phyloP scores from a whole-genome alignment of 1,140 invertebrate species.

The Venturia canescens region DNA sequence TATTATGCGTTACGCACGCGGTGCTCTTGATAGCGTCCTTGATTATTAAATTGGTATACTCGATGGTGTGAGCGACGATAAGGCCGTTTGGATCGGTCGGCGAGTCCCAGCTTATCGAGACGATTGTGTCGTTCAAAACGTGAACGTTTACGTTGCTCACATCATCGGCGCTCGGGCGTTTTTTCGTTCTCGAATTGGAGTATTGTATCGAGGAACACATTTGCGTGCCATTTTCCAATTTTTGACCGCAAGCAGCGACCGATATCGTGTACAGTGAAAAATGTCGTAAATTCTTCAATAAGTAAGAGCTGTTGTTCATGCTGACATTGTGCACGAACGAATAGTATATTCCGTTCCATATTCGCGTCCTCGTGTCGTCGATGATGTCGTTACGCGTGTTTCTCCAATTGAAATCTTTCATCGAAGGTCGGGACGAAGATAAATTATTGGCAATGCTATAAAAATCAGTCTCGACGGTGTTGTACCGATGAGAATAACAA shows the following conservation, averaged over 20 bases:
- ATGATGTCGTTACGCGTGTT: neutral
- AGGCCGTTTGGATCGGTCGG: slow-evolving; percentile 81
- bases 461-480: slow-evolving; percentile 46
- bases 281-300: slow-evolving; percentile 72
- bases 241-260: slow-evolving; percentile 75
- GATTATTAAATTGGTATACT: slow-evolving; percentile 75
- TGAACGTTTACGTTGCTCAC: slow-evolving; percentile 62
- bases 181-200: slow-evolving; percentile 67
- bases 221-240: slow-evolving; percentile 54
- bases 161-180: slow-evolving; percentile 66
- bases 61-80: slow-evolving; percentile 80
- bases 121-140: slow-evolving; percentile 63
- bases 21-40: slow-evolving; percentile 62
- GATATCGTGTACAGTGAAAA: slow-evolving; percentile 76
- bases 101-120: slow-evolving; percentile 79
- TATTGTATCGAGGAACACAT: slow-evolving; percentile 67
- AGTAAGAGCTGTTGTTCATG: slow-evolving; percentile 57
- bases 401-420: slow-evolving; percentile 23
- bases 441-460: slow-evolving; percentile 46
- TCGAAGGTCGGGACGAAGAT: slow-evolving; percentile 3
- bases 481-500: slow-evolving; percentile 60
- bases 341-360: slow-evolving; percentile 50
- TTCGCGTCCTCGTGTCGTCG: slow-evolving; percentile 46
- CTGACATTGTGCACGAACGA: slow-evolving; percentile 62
- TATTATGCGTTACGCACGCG: slow-evolving; percentile 55